A percentile compares a stretch with the other conserved stretches of the same genome.
These are phyloP conservation scores for Amorpha juglandis DNA, from an alignment of 2,888 invertebrate genomes.

Conservation along the genomic window DNA sequence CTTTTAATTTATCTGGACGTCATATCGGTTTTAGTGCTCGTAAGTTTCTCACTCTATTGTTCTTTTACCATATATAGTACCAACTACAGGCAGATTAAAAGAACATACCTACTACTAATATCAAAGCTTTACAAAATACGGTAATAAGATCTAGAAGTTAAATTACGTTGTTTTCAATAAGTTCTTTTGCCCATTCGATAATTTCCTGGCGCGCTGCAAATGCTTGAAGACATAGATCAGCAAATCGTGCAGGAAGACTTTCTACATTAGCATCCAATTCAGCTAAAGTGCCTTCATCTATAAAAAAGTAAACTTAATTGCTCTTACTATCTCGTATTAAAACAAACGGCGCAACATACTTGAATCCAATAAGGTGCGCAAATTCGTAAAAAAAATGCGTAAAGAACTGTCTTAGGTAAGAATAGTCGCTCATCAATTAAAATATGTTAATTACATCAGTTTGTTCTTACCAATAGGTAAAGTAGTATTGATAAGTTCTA, in stretches of 20 bases:
- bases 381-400: no score
- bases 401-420: no score
- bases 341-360: no score
- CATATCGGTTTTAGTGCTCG: no score
- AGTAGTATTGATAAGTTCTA: constrained; percentile 57
- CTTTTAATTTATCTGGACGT: no score
- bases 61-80: background rate
- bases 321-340: no score
- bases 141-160: constrained; percentile 17
- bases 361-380: no score
- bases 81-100: no score
- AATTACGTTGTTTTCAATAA: constrained; percentile 58
- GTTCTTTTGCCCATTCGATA: constrained; percentile 74
- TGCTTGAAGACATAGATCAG: constrained; percentile 72
- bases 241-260: constrained; percentile 65
- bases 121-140: background rate
- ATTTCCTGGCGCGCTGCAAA: constrained; percentile 73
- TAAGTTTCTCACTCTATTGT: no score
- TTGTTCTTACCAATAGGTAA: constrained; percentile 55
- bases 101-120: background rate
- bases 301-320: constrained; percentile 1
- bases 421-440: background rate
- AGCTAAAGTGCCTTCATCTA: constrained; percentile 63
- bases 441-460: background rate
- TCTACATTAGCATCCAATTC: constrained; percentile 62